Evolutionary conservation across 2,888 invertebrate species (phyloP).

Genomic region (Fissipunctia ypsillon): DNA sequence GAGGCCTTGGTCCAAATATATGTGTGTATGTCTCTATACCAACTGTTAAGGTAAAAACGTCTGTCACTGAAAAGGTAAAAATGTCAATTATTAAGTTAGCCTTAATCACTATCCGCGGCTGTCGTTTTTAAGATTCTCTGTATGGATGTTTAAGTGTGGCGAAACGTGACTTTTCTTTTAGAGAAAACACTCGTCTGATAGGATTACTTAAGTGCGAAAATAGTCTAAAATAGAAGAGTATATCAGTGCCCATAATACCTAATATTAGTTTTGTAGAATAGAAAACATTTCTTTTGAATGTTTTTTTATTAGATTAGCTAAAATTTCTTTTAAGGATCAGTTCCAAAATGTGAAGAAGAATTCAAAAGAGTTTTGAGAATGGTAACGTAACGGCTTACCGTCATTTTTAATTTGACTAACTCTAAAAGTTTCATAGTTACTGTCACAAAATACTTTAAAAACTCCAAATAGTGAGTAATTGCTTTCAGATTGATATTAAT

Average conservation of each 20-base stretch:
- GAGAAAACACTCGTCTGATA: no score
- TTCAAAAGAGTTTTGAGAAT: background rate
- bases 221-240: background rate
- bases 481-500: conserved; percentile 18
- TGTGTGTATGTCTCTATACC: background rate
- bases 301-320: background rate
- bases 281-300: background rate
- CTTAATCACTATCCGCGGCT: conserved; percentile 25
- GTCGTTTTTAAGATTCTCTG: conserved; percentile 16
- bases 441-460: conserved; percentile 16
- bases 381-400: background rate
- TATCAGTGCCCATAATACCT: background rate
- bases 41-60: conserved; percentile 9
- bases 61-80: conserved; percentile 41
- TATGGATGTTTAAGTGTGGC: background rate
- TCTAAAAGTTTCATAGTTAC: background rate
- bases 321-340: background rate
- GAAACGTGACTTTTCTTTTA: no score
- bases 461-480: background rate
- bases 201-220: no score
- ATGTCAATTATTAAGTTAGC: conserved; percentile 30
- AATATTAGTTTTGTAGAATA: conserved; percentile 1
- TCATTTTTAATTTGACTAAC: background rate
- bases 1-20: conserved; percentile 40
- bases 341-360: background rate